These are phyloP conservation scores for Tryphoninae sp. DNA, from an alignment of 2,888 invertebrate genomes.

Conservation along the genomic window DNA sequence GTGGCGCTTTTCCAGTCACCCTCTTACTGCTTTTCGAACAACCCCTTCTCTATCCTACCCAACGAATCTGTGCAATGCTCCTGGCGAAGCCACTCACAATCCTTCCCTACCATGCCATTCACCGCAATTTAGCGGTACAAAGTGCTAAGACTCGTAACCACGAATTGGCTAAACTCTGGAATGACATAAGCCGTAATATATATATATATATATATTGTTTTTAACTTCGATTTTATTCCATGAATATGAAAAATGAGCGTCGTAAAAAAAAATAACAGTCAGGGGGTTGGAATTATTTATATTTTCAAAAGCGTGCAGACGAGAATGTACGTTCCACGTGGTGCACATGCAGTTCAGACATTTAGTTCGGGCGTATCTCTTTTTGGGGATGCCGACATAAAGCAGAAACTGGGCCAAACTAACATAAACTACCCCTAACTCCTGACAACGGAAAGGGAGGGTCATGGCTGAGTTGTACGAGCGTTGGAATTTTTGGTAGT, in stretches of 20 bases:
- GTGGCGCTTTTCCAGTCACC: constrained; percentile 11
- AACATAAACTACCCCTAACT: constrained; percentile 56
- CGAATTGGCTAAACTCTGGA: background rate
- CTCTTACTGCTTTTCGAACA: background rate
- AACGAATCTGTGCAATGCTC: background rate
- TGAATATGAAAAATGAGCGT: background rate
- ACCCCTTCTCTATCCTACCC: background rate
- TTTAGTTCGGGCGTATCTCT: constrained; percentile 7
- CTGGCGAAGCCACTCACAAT: background rate
- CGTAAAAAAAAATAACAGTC: background rate
- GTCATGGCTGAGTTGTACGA: constrained; percentile 5
- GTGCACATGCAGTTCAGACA: background rate
- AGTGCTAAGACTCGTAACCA: background rate
- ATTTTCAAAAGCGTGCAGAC: background rate
- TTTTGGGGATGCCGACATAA: constrained; percentile 7
- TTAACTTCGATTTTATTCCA: background rate
- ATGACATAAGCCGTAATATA: background rate
- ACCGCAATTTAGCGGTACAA: constrained; percentile 8
- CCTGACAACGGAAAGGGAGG: constrained; percentile 21
- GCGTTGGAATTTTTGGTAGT: constrained; percentile 48
- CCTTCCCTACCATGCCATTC: background rate
- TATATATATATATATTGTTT: background rate
- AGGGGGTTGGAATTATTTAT: background rate
- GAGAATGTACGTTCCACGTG: background rate
- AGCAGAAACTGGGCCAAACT: constrained; percentile 66